Evolutionary conservation across 2,888 invertebrate species (phyloP).

Genomic region (Ophion obscuratus): DNA sequence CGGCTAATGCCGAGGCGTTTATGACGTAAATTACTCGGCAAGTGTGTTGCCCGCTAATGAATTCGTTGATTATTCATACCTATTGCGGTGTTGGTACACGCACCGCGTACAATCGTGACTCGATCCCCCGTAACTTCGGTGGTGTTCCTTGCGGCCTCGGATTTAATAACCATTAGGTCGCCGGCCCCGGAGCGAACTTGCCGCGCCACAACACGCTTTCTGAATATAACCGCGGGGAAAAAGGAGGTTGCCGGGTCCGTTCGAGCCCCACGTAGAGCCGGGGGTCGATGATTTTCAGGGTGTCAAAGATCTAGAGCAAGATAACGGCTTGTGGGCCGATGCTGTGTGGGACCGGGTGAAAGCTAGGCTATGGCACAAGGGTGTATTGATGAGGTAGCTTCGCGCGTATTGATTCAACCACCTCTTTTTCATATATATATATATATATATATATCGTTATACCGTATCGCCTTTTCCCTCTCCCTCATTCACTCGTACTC

Average conservation of each 20-base stretch:
- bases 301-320: constrained; percentile 82
- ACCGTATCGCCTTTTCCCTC: constrained; percentile 45
- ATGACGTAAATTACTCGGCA: constrained; percentile 56
- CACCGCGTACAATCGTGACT: constrained; percentile 39
- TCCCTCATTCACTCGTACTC: constrained; percentile 35
- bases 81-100: constrained; percentile 25
- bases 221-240: constrained; percentile 44
- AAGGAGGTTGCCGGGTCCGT: constrained; percentile 46
- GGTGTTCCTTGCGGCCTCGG: constrained; percentile 56
- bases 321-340: constrained; percentile 69
- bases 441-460: too few relatives aligned
- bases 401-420: constrained; percentile 80
- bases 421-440: constrained; percentile 37
- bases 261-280: constrained; percentile 6
- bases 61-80: constrained; percentile 59
- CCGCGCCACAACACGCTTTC: constrained; percentile 16
- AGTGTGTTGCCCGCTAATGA: constrained; percentile 52
- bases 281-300: constrained; percentile 77
- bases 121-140: not conserved
- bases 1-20: constrained; percentile 46
- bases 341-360: constrained; percentile 27
- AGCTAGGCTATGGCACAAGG: constrained; percentile 35
- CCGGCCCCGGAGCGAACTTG: constrained; percentile 45
- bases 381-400: constrained; percentile 81
- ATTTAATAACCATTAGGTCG: constrained; percentile 80